Base-by-base conservation (phyloP, 2,113 vertebrate species). In the Trogon melanurus region DNA sequence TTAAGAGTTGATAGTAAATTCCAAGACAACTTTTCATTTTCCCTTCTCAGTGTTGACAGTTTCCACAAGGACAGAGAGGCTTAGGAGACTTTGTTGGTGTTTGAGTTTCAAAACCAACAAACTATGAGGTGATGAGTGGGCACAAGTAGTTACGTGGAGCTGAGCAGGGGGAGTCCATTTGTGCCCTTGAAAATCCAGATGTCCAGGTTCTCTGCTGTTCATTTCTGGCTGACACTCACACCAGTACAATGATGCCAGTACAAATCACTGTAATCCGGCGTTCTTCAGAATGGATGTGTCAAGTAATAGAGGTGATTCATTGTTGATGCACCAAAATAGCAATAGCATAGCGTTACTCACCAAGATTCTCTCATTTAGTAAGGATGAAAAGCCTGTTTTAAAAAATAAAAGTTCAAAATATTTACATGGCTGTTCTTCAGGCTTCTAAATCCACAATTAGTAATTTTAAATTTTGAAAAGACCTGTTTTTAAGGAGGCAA, bases 251-350 rank as follows among this genome's bases (percentile, higher is more conserved):
- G 45, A 34, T 58, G 21, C 45, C 62, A 56, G 27, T 34, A 81
- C 12, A 57, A 81, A 75, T 57, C 47, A 38, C 23, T 50, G 30
- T 36, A 73, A 70, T 80, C 57, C 2, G 11, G 44, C 58, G 51
- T 73, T 91, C 34, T 89, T 69, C 65, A 76, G 85, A 85, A 62
- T 50, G 58, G 50, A 56, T 76, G 13, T 51, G 34, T 89, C 82
- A 74, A 79, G 25, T 92, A 72, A 79, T n/a, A 76, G 22, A 66
- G 56, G 41, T 94, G 90, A 94, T 88, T 96, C 74, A 82, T 79
- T 61, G 74, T 67, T 89, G 66, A 54, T 91, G 19, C n/a, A 91
- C 85, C 62, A 79, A 75, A 95, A 85, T 95, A 88, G 79, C 67
- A 91, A 26, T 65, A 36, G 57, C 21, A 38, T 75, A 36, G 66